Percentiles rank a stretch among this genome's conserved stretches.
These are phyloP conservation scores for Coelinius sp. DNA, from an alignment of 2,888 invertebrate species.

Conservation along the genomic window DNA sequence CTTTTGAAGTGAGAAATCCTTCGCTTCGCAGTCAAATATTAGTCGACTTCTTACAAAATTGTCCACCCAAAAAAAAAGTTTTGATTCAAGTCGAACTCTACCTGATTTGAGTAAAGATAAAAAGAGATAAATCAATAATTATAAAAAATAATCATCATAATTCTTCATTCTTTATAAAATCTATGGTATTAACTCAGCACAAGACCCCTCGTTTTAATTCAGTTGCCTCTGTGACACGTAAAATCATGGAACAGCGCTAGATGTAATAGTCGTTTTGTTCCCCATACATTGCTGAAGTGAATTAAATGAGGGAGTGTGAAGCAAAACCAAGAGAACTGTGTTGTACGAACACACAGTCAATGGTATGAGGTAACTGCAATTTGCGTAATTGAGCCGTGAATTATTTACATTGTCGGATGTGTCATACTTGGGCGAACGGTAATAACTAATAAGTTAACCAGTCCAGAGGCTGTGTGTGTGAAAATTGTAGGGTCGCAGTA, in stretches of 20 bases:
- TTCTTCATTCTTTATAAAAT: not conserved
- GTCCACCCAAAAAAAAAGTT: no score
- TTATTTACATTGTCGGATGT: conserved; percentile 67
- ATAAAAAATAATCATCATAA: not conserved
- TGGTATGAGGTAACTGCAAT: conserved; percentile 57
- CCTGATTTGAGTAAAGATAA: no score
- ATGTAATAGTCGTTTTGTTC: conserved; percentile 8
- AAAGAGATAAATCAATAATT: not conserved
- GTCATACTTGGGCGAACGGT: conserved; percentile 62
- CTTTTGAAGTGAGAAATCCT: not conserved
- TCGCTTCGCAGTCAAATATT: no score
- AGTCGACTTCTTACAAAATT: no score
- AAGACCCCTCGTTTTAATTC: not conserved
- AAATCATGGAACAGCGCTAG: conserved; percentile 2
- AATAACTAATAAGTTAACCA: conserved; percentile 48
- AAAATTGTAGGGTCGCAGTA: conserved; percentile 26
- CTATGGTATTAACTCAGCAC: not conserved
- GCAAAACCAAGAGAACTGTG: not conserved
- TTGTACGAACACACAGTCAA: conserved; percentile 17
- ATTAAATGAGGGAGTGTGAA: conserved; percentile 24
- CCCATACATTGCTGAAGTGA: not conserved
- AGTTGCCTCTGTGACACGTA: conserved; percentile 6
- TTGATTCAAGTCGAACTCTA: no score
- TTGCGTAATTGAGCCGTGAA: conserved; percentile 70
- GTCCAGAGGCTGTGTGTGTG: conserved; percentile 36